These are phyloP conservation scores for Cariama cristata DNA, from an alignment of 2,113 vertebrate species.

Conservation along the genomic window DNA sequence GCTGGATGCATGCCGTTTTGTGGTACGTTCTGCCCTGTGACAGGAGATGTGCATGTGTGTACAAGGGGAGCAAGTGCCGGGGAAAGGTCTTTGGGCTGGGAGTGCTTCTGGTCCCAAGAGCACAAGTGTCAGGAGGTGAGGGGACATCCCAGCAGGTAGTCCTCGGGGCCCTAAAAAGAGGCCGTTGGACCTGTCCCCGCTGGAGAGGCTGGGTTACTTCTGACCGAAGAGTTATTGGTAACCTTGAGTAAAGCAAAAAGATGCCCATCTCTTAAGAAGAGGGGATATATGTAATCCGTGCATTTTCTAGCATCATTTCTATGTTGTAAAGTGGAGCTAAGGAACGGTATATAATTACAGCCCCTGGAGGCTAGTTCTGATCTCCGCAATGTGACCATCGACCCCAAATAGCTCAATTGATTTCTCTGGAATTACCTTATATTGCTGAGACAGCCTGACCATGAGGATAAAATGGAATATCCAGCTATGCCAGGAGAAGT, in stretches of 20 bases:
- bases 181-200: background rate
- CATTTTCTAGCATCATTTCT: background rate
- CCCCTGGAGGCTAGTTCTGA: background rate
- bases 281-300: background rate
- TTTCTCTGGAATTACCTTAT: background rate
- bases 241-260: background rate
- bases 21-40: background rate
- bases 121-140: background rate
- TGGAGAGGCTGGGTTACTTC: background rate
- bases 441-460: background rate
- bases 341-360: background rate
- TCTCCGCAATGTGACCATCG: background rate
- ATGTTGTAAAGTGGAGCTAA: background rate
- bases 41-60: background rate
- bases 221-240: background rate
- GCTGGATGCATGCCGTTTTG: background rate
- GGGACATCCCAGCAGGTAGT: background rate
- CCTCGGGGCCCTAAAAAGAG: background rate
- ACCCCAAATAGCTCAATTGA: background rate
- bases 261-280: background rate
- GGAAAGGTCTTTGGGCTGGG: background rate
- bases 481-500: background rate
- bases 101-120: background rate
- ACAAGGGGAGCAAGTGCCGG: background rate
- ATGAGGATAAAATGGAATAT: background rate